phyloP scores from a whole-genome alignment of 2,888 invertebrate genomes.

The Myopa tessellatipennis region DNA sequence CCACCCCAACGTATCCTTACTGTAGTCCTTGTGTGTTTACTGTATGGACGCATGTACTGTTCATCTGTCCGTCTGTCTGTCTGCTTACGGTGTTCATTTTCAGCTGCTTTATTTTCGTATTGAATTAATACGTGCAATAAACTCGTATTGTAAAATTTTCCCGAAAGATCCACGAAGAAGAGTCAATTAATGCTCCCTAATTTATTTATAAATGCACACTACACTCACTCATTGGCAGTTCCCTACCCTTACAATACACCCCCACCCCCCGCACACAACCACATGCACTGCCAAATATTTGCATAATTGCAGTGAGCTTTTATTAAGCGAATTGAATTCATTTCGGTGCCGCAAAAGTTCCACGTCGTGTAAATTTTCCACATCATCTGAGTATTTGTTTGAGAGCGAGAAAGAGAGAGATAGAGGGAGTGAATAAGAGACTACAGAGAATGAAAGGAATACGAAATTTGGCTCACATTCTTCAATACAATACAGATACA shows the following conservation, averaged over 20 bases:
- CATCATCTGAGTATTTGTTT: too few species aligned
- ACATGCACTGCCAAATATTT: neutral
- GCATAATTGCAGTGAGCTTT: neutral
- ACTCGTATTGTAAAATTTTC: constrained; percentile 21
- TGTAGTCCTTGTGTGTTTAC: neutral
- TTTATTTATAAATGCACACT: constrained; percentile 24
- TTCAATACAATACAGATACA: too few species aligned
- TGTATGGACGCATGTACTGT: neutral
- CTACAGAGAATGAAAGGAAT: too few species aligned
- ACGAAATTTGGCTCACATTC: too few species aligned
- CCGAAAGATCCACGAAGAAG: constrained; percentile 17
- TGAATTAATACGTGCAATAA: constrained; percentile 11
- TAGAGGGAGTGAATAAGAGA: too few species aligned
- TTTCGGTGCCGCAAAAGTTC: too few species aligned
- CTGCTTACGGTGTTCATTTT: constrained; percentile 10
- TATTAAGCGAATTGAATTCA: neutral
- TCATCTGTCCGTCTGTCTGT: too few species aligned
- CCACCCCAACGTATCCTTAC: neutral
- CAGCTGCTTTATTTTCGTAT: neutral
- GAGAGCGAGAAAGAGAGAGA: too few species aligned
- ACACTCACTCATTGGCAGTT: neutral
- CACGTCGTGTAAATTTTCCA: too few species aligned
- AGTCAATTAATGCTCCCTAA: constrained; percentile 17
- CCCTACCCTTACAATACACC: too few species aligned
- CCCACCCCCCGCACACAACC: too few species aligned